These are phyloP conservation scores for Empidonax alnorum DNA, from an alignment of 2,113 vertebrate genomes.

Conservation along the genomic window DNA sequence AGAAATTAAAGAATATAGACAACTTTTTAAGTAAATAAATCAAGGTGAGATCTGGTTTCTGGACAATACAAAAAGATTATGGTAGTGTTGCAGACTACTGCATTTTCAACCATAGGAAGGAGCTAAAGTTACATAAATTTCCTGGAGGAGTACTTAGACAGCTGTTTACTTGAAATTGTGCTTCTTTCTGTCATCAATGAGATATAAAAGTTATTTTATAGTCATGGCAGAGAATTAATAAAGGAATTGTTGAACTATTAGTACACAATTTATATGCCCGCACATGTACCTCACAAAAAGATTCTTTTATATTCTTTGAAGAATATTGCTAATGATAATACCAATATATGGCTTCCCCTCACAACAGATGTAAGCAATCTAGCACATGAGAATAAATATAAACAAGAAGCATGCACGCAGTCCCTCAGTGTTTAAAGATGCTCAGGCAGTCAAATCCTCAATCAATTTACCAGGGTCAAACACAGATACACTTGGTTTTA, in stretches of 20 bases:
- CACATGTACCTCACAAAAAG: not conserved
- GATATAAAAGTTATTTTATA: not conserved
- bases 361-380: not conserved
- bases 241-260: not conserved
- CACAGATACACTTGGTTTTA: not conserved
- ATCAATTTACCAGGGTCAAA: not conserved
- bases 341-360: not conserved
- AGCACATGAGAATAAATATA: not conserved
- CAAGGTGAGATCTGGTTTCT: not conserved
- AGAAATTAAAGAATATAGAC: not conserved
- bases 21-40: not conserved
- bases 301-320: not conserved
- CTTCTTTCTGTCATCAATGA: not conserved
- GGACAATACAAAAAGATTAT: not conserved
- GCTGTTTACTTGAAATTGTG: not conserved
- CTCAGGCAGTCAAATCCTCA: fast-evolving
- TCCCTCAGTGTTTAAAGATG: not conserved
- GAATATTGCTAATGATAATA: not conserved
- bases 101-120: constrained; percentile 65
- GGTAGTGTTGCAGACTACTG: not conserved
- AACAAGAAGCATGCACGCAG: not conserved
- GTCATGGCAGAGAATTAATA: not conserved
- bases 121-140: constrained; percentile 59
- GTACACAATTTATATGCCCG: not conserved
- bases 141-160: not conserved